Conservation (phyloP, 2,113 vertebrate species). For the Pteronura brasiliensis region DNA sequence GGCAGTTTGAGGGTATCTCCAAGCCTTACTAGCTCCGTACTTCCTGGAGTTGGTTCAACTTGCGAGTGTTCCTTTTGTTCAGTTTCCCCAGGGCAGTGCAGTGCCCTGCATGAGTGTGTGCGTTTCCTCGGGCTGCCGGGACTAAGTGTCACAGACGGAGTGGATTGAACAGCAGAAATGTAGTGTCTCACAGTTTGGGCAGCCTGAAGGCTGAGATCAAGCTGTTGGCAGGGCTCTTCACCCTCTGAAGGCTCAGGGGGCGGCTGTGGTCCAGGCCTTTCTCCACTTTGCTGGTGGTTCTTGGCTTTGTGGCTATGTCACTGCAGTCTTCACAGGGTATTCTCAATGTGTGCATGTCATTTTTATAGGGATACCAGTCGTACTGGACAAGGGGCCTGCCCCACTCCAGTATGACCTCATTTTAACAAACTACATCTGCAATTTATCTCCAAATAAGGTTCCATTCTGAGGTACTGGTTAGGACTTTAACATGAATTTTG, state of each 20-base stretch:
- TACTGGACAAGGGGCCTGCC: not conserved
- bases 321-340: too few species aligned
- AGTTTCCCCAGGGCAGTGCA: too few species aligned
- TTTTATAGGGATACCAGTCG: not conserved
- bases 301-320: not conserved
- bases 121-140: not conserved
- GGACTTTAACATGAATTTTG: not conserved
- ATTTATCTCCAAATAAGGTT: not conserved
- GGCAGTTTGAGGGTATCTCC: not conserved
- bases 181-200: fast-evolving
- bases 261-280: not conserved
- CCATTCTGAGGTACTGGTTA: not conserved
- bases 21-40: too few species aligned
- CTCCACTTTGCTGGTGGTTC: too few species aligned
- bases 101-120: fast-evolving
- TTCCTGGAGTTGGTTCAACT: not conserved
- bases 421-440: not conserved
- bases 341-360: fast-evolving
- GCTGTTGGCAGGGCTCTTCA: not conserved
- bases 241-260: not conserved
- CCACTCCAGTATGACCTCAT: not conserved
- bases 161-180: not conserved
- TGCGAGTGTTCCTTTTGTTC: not conserved
- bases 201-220: not conserved
- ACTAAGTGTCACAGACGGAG: not conserved